A percentile compares a stretch with the other conserved stretches of the same genome.
These are phyloP conservation scores for Himalopsyche kuldschensis DNA, from an alignment of 2,888 invertebrate species.

Conservation along the genomic window DNA sequence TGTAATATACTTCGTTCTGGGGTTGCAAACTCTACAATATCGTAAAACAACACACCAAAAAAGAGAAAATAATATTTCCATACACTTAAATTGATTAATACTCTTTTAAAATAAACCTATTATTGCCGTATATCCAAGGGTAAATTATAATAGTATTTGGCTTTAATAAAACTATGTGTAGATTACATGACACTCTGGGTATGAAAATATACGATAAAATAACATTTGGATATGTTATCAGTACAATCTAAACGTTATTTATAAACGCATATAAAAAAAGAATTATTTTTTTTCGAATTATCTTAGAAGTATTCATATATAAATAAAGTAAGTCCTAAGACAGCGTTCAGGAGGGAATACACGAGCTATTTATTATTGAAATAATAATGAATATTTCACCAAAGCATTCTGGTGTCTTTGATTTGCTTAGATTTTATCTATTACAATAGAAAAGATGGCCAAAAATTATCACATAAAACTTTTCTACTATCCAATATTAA, in stretches of 20 bases:
- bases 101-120: neutral
- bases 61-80: neutral
- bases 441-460: slow-evolving; percentile 26
- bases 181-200: neutral
- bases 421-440: neutral
- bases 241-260: neutral
- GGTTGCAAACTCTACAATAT: neutral
- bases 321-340: neutral
- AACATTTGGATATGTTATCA: neutral
- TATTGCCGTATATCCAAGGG: slow-evolving; percentile 9
- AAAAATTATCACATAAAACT: slow-evolving; percentile 23
- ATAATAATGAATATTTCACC: slow-evolving; percentile 13
- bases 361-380: neutral
- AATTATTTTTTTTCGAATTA: neutral
- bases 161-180: neutral
- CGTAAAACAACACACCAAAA: neutral
- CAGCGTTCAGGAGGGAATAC: slow-evolving; percentile 5
- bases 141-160: slow-evolving; percentile 11
- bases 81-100: neutral
- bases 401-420: slow-evolving; percentile 1
- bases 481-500: neutral
- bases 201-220: neutral
- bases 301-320: neutral
- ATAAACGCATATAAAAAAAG: neutral
- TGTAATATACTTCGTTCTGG: neutral